Evolutionary conservation across 1,140 invertebrate genomes (phyloP).

Genomic region (Campoletis sonorensis): DNA sequence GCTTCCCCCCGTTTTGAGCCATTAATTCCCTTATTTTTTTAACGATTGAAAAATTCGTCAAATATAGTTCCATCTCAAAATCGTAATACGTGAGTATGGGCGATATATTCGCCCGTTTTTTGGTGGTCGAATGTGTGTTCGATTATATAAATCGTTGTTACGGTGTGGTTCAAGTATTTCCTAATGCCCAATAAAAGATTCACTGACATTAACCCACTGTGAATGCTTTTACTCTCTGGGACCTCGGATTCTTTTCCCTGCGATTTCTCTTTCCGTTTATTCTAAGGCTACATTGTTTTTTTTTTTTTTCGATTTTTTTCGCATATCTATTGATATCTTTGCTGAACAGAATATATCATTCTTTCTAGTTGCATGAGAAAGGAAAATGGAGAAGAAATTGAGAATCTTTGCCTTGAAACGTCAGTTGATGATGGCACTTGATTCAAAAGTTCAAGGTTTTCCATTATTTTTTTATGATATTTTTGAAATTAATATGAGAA

Average conservation of each 20-base stretch:
- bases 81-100: conserved; percentile 23
- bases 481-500: no score
- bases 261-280: conserved; percentile 53
- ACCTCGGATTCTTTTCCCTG: conserved; percentile 38
- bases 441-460: no score
- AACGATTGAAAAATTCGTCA: background rate
- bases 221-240: background rate
- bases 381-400: no score
- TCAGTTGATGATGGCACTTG: no score
- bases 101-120: background rate
- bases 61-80: conserved; percentile 24
- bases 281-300: background rate
- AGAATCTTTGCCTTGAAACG: no score
- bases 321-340: background rate
- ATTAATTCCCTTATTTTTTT: no score
- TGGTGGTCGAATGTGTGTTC: conserved; percentile 46
- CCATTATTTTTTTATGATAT: no score
- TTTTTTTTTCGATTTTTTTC: no score
- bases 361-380: no score
- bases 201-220: background rate
- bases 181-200: background rate
- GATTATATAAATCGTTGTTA: conserved; percentile 54
- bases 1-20: no score
- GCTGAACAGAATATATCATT: background rate
- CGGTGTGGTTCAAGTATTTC: conserved; percentile 16